Evolutionary conservation across 1,140 invertebrate species (phyloP).

Genomic region (Nephotettix cincticeps): DNA sequence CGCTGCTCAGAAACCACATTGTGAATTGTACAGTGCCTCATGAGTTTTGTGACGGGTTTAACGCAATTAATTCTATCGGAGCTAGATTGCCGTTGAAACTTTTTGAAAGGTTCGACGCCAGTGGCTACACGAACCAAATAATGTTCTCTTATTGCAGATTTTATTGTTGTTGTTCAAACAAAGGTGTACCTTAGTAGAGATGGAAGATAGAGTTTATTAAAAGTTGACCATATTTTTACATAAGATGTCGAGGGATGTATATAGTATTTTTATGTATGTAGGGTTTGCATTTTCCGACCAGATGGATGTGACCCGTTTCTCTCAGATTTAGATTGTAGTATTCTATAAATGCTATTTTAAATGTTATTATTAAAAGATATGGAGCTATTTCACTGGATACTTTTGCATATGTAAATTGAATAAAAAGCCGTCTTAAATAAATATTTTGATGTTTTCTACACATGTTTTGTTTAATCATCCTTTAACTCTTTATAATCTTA

Average conservation of each 20-base stretch:
- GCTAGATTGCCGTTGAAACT: constrained; percentile 16
- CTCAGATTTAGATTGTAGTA: constrained; percentile 26
- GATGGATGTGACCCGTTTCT: constrained; percentile 8
- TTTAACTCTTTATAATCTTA: too few relatives aligned
- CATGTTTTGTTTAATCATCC: not conserved
- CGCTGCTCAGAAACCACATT: constrained; percentile 17
- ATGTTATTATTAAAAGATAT: constrained; percentile 31
- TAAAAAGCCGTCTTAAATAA: constrained; percentile 23
- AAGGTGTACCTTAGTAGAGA: constrained; percentile 31
- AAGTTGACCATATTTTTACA: constrained; percentile 29
- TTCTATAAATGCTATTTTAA: constrained; percentile 34
- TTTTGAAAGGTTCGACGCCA: constrained; percentile 10
- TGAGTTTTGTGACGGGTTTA: constrained; percentile 29
- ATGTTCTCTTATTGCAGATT: constrained; percentile 27
- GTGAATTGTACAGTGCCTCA: constrained; percentile 30
- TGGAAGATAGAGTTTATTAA: constrained; percentile 28
- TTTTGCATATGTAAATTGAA: constrained; percentile 31
- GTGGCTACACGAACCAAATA: constrained; percentile 6
- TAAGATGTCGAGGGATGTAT: constrained; percentile 24
- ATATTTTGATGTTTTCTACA: constrained; percentile 16
- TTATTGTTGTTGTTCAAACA: constrained; percentile 23
- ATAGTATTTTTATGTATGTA: constrained; percentile 33
- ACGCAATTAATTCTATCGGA: constrained; percentile 26
- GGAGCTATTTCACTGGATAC: constrained; percentile 33
- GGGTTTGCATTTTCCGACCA: constrained; percentile 30